Conservation (phyloP, 2,888 invertebrate species). For the Troides oblongomaculatus region DNA sequence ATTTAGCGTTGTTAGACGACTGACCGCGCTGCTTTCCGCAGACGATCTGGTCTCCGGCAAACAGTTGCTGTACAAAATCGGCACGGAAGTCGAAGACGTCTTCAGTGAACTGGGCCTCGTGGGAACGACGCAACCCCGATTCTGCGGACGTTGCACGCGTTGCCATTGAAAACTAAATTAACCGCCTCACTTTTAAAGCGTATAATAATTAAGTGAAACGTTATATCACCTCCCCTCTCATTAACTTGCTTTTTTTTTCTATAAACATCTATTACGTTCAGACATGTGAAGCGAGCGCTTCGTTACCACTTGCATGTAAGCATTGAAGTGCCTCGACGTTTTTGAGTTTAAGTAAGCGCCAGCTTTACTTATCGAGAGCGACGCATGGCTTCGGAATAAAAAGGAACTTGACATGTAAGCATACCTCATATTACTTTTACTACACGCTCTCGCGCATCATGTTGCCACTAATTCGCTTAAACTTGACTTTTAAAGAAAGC, state of each 20-base stretch:
- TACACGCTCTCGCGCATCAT: conserved; percentile 36
- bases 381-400: conserved; percentile 78
- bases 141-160: conserved; percentile 70
- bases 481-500: conserved; percentile 61
- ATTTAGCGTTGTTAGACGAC: conserved; percentile 36
- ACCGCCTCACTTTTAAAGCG: conserved; percentile 46
- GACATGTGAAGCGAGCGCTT: conserved; percentile 33
- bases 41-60: conserved; percentile 92
- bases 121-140: conserved; percentile 40
- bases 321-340: conserved; percentile 22
- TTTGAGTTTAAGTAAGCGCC: conserved; percentile 30
- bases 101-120: conserved; percentile 84
- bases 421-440: conserved; percentile 37
- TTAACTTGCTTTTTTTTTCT: conserved; percentile 31
- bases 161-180: conserved; percentile 56
- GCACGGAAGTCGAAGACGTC: conserved; percentile 94
- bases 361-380: conserved; percentile 38
- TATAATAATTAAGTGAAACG: conserved; percentile 56
- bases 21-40: conserved; percentile 71
- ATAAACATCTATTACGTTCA: conserved; percentile 29
- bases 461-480: conserved; percentile 52
- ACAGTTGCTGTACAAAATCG: conserved; percentile 95
- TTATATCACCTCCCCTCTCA: conserved; percentile 29
- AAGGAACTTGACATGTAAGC: conserved; percentile 53
- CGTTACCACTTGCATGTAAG: conserved; percentile 42